Evolutionary conservation across 1,140 invertebrate genomes (phyloP), one percentile per base, ranked within the genome.

Genomic region (Drosophila arizonae): DNA sequence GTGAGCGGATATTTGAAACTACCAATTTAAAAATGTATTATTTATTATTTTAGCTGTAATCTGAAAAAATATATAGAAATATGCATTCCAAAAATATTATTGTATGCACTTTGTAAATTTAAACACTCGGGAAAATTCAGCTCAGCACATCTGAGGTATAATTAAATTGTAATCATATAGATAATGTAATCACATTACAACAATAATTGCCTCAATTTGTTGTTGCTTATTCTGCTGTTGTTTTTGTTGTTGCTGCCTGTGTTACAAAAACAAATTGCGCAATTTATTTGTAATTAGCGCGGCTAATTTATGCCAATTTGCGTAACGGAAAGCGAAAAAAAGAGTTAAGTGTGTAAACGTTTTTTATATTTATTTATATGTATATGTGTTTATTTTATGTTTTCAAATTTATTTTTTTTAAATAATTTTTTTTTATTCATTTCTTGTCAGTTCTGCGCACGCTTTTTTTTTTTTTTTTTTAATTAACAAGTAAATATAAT

Each of bases 201-300:
- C n/a, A 46, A 54, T 45, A 43, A n/a, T 50, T 26, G 48, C 33
- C 28, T 30, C 28, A 2, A n/a, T 10, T 75, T 57, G 52, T 39
- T 11, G 11, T 72, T 61, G 58, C 46, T 70, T 28, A 10, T 54
- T 9, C 39, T 52, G 10, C 28, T 62, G 15, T 8, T 6, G 6
- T 30, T 41, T n/a, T 8, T 30, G 36, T 11, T 56, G 17, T 67
- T 46, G 15, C 4, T 39, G 10, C 36, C 10, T 39, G 36, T 39
- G 36, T 4, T 60, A 58, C 41, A 52, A 36, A 73, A 79, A 71
- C 55, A 79, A 86, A 82, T 87, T 73, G 66, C 51, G 67, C 75
- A 81, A 86, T 81, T 81, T 70, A 76, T 81, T 72, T 72, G 69
- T 73, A 87, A 86, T 86, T 86, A 86, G 76, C 84, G 33, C 55